These are phyloP conservation scores for Antedon mediterranea DNA, from an alignment of 53 echinoderm and acorn worm genomes.

Conservation along the genomic window DNA sequence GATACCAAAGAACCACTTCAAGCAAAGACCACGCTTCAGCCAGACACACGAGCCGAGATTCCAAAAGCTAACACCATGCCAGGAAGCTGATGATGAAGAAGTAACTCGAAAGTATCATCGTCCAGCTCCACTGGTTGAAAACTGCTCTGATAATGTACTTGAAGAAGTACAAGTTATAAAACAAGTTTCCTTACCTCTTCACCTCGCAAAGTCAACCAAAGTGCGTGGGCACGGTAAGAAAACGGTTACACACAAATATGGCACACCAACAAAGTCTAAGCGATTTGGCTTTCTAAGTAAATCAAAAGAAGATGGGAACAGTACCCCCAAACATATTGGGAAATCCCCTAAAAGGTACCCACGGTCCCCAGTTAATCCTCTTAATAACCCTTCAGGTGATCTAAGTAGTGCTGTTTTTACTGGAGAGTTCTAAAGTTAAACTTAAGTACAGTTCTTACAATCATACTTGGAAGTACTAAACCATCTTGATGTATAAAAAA, in stretches of 20 bases:
- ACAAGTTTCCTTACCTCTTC: conserved; percentile 22
- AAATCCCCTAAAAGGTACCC: conserved; percentile 51
- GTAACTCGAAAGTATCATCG: not conserved
- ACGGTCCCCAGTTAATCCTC: conserved; percentile 65
- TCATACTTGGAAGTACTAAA: too few species aligned
- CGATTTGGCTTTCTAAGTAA: not conserved
- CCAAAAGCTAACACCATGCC: not conserved
- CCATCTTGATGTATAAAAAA: not conserved
- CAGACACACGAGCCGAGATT: not conserved
- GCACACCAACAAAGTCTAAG: conserved; percentile 5
- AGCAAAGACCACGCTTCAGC: not conserved
- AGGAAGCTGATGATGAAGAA: not conserved
- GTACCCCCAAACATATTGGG: conserved; percentile 14
- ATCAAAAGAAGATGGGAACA: conserved; percentile 5
- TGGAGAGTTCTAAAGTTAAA: not conserved
- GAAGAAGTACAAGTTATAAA: not conserved
- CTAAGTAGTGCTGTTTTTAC: not conserved
- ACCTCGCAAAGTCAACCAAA: conserved; percentile 28
- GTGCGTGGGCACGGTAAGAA: conserved; percentile 14
- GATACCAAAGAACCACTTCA: not conserved
- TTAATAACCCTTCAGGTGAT: not conserved
- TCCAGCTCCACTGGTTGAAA: not conserved
- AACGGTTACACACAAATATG: conserved; percentile 9
- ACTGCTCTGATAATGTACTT: not conserved
- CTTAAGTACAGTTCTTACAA: too few species aligned